Evolutionary conservation across 2,888 invertebrate species (phyloP).

Genomic region (Itoplectis maculator): DNA sequence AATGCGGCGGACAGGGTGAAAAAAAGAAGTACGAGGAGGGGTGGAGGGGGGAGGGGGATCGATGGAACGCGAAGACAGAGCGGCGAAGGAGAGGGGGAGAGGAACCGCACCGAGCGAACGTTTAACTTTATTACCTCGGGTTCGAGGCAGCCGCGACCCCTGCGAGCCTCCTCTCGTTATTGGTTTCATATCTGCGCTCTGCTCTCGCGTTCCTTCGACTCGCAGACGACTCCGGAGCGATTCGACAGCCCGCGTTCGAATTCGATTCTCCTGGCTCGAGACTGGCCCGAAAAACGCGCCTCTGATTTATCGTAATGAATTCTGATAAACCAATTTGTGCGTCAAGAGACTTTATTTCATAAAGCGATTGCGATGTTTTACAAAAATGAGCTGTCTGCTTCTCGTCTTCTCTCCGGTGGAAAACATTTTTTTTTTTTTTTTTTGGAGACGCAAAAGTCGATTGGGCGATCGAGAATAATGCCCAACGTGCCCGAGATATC

Average conservation of each 20-base stretch:
- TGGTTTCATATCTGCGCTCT: constrained; percentile 50
- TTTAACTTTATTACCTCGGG: constrained; percentile 69
- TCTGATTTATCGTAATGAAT: background rate
- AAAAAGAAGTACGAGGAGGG: constrained; percentile 13
- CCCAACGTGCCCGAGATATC: too few species aligned
- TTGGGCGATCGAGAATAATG: too few species aligned
- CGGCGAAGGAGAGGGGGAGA: constrained; percentile 24
- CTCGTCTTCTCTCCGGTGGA: too few species aligned
- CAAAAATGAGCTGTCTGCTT: too few species aligned
- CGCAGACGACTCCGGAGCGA: constrained; percentile 17
- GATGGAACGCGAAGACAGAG: constrained; percentile 50
- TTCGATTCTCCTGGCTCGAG: constrained; percentile 3
- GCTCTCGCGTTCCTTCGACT: constrained; percentile 28
- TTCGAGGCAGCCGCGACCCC: constrained; percentile 67
- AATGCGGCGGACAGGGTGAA: constrained; percentile 6
- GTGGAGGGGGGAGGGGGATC: constrained; percentile 13
- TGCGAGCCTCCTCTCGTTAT: constrained; percentile 56
- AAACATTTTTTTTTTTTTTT: too few species aligned
- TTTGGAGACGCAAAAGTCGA: too few species aligned
- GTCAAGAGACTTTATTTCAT: background rate
- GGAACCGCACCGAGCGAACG: constrained; percentile 63
- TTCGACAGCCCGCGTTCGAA: constrained; percentile 6
- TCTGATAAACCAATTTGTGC: background rate
- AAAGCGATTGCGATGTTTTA: background rate
- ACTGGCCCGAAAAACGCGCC: background rate